These are phyloP conservation scores for Scaptomyza hsui DNA, from an alignment of 1,140 invertebrate species.

Conservation along the genomic window DNA sequence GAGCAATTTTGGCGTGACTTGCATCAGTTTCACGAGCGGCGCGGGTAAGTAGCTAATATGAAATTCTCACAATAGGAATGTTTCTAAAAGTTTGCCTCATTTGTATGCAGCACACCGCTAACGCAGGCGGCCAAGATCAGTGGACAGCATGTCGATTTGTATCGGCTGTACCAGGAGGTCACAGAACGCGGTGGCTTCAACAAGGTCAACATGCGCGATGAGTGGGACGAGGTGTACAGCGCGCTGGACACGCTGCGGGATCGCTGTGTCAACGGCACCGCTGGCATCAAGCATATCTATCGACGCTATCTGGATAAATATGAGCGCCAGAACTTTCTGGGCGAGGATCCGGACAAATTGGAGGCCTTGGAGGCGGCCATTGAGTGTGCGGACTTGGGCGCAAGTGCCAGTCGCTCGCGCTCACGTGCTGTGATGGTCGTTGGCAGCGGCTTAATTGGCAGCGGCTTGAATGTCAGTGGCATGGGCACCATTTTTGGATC, in stretches of 20 bases:
- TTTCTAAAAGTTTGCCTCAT: conserved; percentile 7
- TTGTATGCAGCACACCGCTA: conserved; percentile 89
- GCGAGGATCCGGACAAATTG: conserved; percentile 91
- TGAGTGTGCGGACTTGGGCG: conserved; percentile 58
- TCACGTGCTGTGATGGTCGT: conserved; percentile 47
- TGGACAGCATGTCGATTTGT: conserved; percentile 95
- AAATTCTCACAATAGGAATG: not conserved
- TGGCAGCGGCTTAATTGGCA: conserved; percentile 17
- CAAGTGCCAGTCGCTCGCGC: conserved; percentile 84
- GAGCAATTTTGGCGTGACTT: conserved; percentile 90
- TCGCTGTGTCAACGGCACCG: conserved; percentile 93
- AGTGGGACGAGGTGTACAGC: conserved; percentile 92
- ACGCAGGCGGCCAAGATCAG: conserved; percentile 91
- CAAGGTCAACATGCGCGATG: conserved; percentile 92
- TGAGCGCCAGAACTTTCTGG: conserved; percentile 85
- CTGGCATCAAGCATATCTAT: conserved; percentile 95
- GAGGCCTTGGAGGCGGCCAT: conserved; percentile 90
- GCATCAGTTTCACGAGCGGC: conserved; percentile 92
- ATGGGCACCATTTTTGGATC: conserved; percentile 84
- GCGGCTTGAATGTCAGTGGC: conserved; percentile 22
- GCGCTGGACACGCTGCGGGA: conserved; percentile 89
- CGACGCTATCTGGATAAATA: conserved; percentile 89
- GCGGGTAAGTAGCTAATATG: conserved; percentile 88
- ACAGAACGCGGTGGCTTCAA: conserved; percentile 95
- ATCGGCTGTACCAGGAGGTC: conserved; percentile 95